phyloP scores from a whole-genome alignment of 2,113 vertebrate species.

The Brachyistius frenatus region DNA sequence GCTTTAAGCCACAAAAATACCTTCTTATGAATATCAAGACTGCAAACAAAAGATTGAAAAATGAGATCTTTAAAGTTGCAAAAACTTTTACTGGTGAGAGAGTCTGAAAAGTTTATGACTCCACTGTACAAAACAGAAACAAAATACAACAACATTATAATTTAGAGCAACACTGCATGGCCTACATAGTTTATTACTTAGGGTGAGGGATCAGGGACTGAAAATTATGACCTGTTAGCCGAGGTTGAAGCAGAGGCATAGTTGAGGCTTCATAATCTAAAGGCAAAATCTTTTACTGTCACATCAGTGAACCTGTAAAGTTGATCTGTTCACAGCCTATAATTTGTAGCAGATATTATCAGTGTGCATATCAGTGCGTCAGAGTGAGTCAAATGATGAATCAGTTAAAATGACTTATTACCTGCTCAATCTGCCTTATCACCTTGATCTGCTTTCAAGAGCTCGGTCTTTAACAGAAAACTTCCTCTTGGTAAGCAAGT shows the following conservation, averaged over 20 bases:
- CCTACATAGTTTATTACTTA: background rate
- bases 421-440: constrained; percentile 65
- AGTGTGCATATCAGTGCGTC: constrained; percentile 56
- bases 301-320: constrained; percentile 67
- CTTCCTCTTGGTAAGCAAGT: constrained; percentile 63
- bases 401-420: constrained; percentile 71
- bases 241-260: constrained; percentile 25
- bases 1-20: too few species aligned
- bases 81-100: background rate
- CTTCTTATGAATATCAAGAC: too few species aligned
- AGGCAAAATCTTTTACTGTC: constrained; percentile 58
- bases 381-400: constrained; percentile 57
- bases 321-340: constrained; percentile 65
- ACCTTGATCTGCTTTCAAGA: constrained; percentile 65
- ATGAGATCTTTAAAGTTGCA: background rate
- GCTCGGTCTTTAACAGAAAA: constrained; percentile 45
- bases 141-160: too few species aligned
- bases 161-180: too few species aligned
- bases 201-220: background rate
- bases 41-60: too few species aligned
- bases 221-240: background rate
- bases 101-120: background rate
- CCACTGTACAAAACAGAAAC: background rate
- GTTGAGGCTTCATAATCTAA: constrained; percentile 37
- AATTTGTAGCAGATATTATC: constrained; percentile 74